Percentiles rank a stretch among this genome's conserved stretches.
phyloP scores from a whole-genome alignment of 1,140 invertebrate species.

The Helicorthomorpha holstii region DNA sequence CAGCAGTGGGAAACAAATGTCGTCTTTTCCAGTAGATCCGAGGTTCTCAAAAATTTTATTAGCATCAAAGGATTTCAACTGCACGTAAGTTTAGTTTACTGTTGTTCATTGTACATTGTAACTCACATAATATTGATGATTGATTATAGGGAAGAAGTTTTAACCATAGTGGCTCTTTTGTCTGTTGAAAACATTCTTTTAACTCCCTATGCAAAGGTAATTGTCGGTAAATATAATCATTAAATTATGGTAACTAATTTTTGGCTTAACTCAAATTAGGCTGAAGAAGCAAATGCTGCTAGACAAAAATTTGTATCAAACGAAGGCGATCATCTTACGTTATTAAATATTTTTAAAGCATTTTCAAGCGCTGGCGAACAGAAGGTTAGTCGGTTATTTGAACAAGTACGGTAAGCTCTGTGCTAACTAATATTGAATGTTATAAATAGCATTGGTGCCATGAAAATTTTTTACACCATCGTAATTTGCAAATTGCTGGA shows the following conservation, averaged over 20 bases:
- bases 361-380: slow-evolving; percentile 53
- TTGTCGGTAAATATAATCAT: not conserved
- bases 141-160: slow-evolving; percentile 51
- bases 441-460: slow-evolving; percentile 82
- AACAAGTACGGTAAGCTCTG: slow-evolving; percentile 4
- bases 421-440: not conserved
- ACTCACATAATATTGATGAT: slow-evolving; percentile 1
- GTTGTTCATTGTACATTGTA: slow-evolving; percentile 3
- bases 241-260: too few relatives aligned
- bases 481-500: slow-evolving; percentile 64
- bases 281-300: slow-evolving; percentile 45
- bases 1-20: slow-evolving; percentile 63
- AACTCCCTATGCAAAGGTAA: slow-evolving; percentile 25
- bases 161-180: slow-evolving; percentile 47
- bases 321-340: slow-evolving; percentile 81
- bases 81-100: slow-evolving; percentile 39
- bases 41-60: slow-evolving; percentile 69
- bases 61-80: slow-evolving; percentile 53
- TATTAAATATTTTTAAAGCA: slow-evolving; percentile 72
- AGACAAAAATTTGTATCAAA: slow-evolving; percentile 65
- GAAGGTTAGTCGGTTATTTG: slow-evolving; percentile 32
- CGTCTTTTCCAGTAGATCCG: slow-evolving; percentile 81
- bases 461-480: slow-evolving; percentile 70
- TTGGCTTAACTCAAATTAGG: slow-evolving; percentile 31
- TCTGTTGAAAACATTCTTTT: slow-evolving; percentile 46